Percentiles rank a stretch among this genome's conserved stretches.
Evolutionary conservation across 1,140 invertebrate genomes (phyloP).

Genomic region (Campoletis sonorensis): DNA sequence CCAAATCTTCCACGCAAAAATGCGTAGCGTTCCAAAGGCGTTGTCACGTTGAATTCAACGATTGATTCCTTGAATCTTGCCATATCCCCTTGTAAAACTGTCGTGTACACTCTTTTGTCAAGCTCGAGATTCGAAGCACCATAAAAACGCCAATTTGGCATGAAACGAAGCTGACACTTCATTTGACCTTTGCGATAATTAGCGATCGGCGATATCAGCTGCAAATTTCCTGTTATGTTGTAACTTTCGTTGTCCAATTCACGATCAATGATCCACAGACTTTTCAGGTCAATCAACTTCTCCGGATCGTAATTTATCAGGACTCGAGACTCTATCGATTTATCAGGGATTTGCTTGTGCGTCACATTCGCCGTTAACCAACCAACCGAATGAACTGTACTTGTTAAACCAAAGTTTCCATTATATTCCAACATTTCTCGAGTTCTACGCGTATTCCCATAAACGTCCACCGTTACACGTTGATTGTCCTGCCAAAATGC

Average conservation of each 20-base stretch:
- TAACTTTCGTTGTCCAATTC: slow-evolving; percentile 63
- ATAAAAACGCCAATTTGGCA: slow-evolving; percentile 78
- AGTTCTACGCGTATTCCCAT: slow-evolving; percentile 69
- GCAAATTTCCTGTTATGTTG: slow-evolving; percentile 79
- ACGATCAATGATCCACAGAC: slow-evolving; percentile 77
- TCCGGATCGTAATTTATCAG: slow-evolving; percentile 76
- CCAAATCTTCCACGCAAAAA: slow-evolving; percentile 82
- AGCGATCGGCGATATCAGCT: slow-evolving; percentile 78
- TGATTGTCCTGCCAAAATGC: slow-evolving; percentile 80
- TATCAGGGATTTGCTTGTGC: slow-evolving; percentile 75
- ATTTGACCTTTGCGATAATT: slow-evolving; percentile 82
- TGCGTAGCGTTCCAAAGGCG: slow-evolving; percentile 81
- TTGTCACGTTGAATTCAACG: slow-evolving; percentile 82
- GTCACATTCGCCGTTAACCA: slow-evolving; percentile 77
- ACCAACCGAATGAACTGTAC: slow-evolving; percentile 78
- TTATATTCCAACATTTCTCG: slow-evolving; percentile 72
- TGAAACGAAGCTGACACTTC: slow-evolving; percentile 80
- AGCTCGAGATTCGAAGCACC: slow-evolving; percentile 83
- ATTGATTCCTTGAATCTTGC: slow-evolving; percentile 69
- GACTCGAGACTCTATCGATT: slow-evolving; percentile 76
- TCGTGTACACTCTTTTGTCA: slow-evolving; percentile 82
- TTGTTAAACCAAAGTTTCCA: slow-evolving; percentile 77
- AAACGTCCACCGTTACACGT: slow-evolving; percentile 75
- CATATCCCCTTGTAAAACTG: slow-evolving; percentile 70
- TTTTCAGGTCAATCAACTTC: slow-evolving; percentile 77